Evolutionary conservation across 2,113 vertebrate genomes (phyloP), one percentile per base, ranked within the genome.

Genomic region (Eretmochelys imbricata): DNA sequence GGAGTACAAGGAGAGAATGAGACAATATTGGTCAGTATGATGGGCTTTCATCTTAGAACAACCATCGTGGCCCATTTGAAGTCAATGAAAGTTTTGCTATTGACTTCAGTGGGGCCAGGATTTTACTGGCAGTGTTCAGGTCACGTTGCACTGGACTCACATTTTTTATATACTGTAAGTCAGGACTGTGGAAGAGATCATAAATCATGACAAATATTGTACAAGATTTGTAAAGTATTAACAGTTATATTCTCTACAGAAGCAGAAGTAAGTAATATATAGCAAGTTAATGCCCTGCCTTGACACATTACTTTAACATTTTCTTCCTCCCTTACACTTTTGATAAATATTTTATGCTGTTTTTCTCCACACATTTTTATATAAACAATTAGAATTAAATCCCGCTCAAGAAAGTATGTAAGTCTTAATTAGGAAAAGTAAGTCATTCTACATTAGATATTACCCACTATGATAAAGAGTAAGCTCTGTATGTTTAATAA

Each of bases 161-260:
- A 83, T 87, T n/a, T 89, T 80, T 91, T 31, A 55, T 83, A 85
- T 59, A 62, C 76, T 83, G 31, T 95, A 95, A 97, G 89, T 79
- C 91, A 94, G 14, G 42, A 76, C 76, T 89, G 79, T 48, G 87
- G 83, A 89, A 50, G 82, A 31, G 22, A 78, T 78, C 11, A 76
- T 13, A 78, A 25, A 78, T 27, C 24, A 29, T 46, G 22, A 78
- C 42, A 78, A 48, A 25, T 48, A 27, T 48, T 48, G 42, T 35
- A 38, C 27, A n/a, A 11, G 31, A 53, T 48, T 46, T 48, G 75
- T 48, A 12, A 78, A 46, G 24, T 78, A 78, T 24, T 48, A 78
- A 78, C n/a, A 11, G 7, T 48, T 78, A 78, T 27, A 76, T 76
- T 46, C 22, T 76, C 42, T 76, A 42, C 75, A 46, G 42, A 76